A percentile compares a stretch with the other conserved stretches of the same genome.
Evolutionary conservation across 2,113 vertebrate species (phyloP).

Genomic region (Tor tambroides): DNA sequence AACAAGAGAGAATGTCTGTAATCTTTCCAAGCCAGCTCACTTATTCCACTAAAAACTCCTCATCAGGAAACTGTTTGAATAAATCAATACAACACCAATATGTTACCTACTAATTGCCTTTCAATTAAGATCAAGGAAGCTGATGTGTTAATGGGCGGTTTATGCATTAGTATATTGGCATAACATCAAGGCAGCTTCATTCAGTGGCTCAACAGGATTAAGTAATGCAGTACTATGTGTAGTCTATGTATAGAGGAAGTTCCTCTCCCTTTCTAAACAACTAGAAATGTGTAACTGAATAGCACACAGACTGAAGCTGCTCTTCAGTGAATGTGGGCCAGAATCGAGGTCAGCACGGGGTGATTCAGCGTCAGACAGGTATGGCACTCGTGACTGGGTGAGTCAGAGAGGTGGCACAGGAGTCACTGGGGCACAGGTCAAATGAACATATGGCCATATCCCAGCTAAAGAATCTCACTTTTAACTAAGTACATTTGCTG

Average conservation of each 20-base stretch:
- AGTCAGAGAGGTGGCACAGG: constrained; percentile 41
- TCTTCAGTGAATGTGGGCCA: not conserved
- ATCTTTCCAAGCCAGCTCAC: not conserved
- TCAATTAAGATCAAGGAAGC: constrained; percentile 5
- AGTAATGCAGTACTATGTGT: not conserved
- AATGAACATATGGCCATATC: not conserved
- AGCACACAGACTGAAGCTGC: not conserved
- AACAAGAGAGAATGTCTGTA: not conserved
- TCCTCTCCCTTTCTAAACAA: constrained; percentile 35
- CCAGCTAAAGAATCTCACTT: not conserved
- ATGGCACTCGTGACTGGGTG: constrained; percentile 39
- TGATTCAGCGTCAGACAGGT: constrained; percentile 28
- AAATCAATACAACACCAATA: not conserved
- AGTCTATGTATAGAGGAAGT: constrained; percentile 2
- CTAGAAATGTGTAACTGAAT: constrained; percentile 25
- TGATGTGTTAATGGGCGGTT: not conserved
- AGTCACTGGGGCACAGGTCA: constrained; percentile 47
- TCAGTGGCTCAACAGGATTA: constrained; percentile 22
- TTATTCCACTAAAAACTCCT: not conserved
- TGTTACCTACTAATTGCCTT: not conserved
- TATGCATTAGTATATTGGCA: not conserved
- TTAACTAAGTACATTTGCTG: not conserved
- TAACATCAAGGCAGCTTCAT: constrained; percentile 11
- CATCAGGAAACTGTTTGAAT: not conserved
- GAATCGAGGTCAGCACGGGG: not conserved